phyloP scores from a whole-genome alignment of 2,888 invertebrate genomes.

The Drosophila hawaiiensis region DNA sequence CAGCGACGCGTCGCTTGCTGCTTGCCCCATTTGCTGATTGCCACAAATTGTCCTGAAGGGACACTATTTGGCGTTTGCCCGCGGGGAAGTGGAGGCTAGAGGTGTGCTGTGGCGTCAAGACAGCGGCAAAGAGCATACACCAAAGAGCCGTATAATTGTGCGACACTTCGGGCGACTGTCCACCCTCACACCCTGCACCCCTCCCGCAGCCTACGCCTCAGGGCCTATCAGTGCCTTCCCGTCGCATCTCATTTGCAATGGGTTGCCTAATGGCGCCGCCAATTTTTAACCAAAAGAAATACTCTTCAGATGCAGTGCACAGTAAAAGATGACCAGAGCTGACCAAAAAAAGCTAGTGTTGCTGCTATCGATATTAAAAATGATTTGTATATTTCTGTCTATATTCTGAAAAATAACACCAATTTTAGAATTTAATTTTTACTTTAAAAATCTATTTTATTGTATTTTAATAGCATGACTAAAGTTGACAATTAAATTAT shows the following conservation, averaged over 20 bases:
- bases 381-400: not conserved
- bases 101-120: slow-evolving; percentile 38
- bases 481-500: not conserved
- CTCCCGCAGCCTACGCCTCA: not conserved
- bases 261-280: slow-evolving; percentile 11
- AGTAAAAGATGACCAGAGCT: not conserved
- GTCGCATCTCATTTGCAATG: slow-evolving; percentile 38
- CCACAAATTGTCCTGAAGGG: slow-evolving; percentile 75
- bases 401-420: not conserved
- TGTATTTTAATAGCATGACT: not conserved
- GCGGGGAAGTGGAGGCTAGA: not conserved
- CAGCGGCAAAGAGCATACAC: slow-evolving; percentile 41
- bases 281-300: slow-evolving; percentile 8
- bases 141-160: slow-evolving; percentile 37
- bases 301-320: not conserved
- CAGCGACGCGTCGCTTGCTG: slow-evolving; percentile 43
- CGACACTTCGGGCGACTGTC: slow-evolving; percentile 7
- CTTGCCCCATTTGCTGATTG: slow-evolving; percentile 73
- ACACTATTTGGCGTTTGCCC: slow-evolving; percentile 45
- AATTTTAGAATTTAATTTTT: not conserved
- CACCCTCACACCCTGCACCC: not conserved
- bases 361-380: slow-evolving; percentile 1
- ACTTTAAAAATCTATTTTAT: not conserved
- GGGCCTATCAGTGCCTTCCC: slow-evolving; percentile 29
- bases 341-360: not conserved